phyloP scores from a whole-genome alignment of 2,113 vertebrate species.

The Pelvicachromis taeniatus region DNA sequence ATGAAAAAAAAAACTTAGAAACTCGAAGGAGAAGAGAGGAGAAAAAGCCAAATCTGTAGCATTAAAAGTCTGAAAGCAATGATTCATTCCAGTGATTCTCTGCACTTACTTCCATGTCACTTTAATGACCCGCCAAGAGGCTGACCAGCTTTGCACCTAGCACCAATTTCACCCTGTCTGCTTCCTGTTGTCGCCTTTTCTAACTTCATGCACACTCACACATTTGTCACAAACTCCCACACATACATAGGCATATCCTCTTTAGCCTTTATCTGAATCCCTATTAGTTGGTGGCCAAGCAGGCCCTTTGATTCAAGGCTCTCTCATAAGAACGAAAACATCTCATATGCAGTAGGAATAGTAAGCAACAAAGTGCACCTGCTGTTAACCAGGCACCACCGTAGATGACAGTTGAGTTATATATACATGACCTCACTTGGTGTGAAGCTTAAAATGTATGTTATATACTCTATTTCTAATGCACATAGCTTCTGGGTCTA shows the following conservation, averaged over 20 bases:
- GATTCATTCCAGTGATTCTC: conserved; percentile 23
- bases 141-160: neutral
- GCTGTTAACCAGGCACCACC: neutral
- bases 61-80: conserved; percentile 1
- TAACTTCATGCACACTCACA: conserved; percentile 1
- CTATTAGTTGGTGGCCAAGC: neutral
- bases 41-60: neutral
- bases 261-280: neutral
- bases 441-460: neutral
- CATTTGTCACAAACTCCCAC: neutral
- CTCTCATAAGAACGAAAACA: neutral
- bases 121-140: conserved; percentile 25
- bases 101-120: conserved; percentile 29
- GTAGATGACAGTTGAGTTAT: neutral
- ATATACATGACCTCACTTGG: neutral
- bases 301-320: neutral
- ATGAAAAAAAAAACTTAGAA: neutral
- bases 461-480: neutral
- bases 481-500: neutral
- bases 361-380: neutral
- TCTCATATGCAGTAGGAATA: neutral
- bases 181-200: conserved; percentile 20
- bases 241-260: neutral
- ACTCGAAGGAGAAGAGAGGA: neutral
- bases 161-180: conserved; percentile 53